phyloP scores from a whole-genome alignment of 2,113 vertebrate genomes.

The Sebastes schlegelii region DNA sequence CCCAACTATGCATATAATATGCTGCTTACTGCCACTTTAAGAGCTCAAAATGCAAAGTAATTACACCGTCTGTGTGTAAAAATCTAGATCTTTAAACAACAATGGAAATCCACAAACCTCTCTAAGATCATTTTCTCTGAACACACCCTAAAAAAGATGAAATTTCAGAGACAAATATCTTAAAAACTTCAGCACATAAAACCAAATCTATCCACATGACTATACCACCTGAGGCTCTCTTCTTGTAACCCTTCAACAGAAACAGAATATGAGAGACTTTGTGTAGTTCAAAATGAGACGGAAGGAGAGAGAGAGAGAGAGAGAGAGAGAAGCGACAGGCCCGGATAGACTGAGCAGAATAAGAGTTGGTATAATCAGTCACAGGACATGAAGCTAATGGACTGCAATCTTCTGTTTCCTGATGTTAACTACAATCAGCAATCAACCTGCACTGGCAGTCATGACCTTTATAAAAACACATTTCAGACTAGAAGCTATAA shows the following conservation, averaged over 20 bases:
- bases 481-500: constrained; percentile 53
- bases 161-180: constrained; percentile 2
- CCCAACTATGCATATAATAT: no score
- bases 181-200: constrained; percentile 6
- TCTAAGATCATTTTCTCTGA: not conserved
- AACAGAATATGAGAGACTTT: constrained; percentile 15
- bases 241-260: constrained; percentile 5
- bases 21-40: no score
- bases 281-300: not conserved
- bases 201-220: not conserved
- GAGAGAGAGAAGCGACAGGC: constrained; percentile 7
- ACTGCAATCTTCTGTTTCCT: constrained; percentile 81
- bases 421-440: constrained; percentile 80
- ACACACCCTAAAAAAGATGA: not conserved
- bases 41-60: not conserved
- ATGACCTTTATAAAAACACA: constrained; percentile 66
- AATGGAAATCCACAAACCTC: not conserved
- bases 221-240: not conserved
- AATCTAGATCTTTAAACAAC: not conserved
- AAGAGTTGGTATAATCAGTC: constrained; percentile 65
- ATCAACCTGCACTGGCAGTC: constrained; percentile 63
- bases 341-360: constrained; percentile 4
- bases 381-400: constrained; percentile 63
- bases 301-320: not conserved
- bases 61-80: not conserved